Base-by-base conservation (phyloP, 1,140 invertebrate species). In the Drosophila seguyi region DNA sequence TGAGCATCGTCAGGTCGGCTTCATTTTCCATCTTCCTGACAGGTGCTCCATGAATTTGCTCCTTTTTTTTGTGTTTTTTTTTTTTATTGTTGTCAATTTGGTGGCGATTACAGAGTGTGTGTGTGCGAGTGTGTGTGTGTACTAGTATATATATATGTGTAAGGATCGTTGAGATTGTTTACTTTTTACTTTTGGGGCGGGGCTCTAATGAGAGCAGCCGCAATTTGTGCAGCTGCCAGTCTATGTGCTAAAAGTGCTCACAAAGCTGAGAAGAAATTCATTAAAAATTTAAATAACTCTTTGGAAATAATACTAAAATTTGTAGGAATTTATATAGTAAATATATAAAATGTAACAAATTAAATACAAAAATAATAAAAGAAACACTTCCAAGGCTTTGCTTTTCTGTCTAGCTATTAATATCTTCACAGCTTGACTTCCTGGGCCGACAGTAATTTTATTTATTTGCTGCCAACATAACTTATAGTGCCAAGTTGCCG, bases 31-130 rank as follows among this genome's bases (percentile, higher is more conserved):
- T 71, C 58, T 59, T 58, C 75, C 34, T 82, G 81, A 81, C 81
- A 85, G 76, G 77, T 80, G 77, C 72, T 79, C 65, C 81, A 83
- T 63, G 69, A 60, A 75, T 69, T 57, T 57, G 52, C 63, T 68
- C 61, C 61, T 52, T 47, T 56, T 44, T 75, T 25, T 25, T 69
- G 53, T 57, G 52, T 60, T 68, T 57, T 56, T 52, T 57, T 56
- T 52, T 75, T 82, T 84, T 83, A 83, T 85, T 84, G 76, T 84
- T 84, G 81, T 84, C 81, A 84, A 84, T 84, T 84, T 84, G 81
- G 81, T 84, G 81, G 60, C 73, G 80, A 82, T 82, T 82, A 82
- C 77, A 71, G 45, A 53, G 38, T 69, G 61, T 66, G 34, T 65
- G 41, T 34, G 34, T 34, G 42, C 31, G 45, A 31, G 16, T 50